These are phyloP conservation scores for Scaptomyza cyrtandrae DNA, from an alignment of 2,888 invertebrate genomes.

Conservation along the genomic window DNA sequence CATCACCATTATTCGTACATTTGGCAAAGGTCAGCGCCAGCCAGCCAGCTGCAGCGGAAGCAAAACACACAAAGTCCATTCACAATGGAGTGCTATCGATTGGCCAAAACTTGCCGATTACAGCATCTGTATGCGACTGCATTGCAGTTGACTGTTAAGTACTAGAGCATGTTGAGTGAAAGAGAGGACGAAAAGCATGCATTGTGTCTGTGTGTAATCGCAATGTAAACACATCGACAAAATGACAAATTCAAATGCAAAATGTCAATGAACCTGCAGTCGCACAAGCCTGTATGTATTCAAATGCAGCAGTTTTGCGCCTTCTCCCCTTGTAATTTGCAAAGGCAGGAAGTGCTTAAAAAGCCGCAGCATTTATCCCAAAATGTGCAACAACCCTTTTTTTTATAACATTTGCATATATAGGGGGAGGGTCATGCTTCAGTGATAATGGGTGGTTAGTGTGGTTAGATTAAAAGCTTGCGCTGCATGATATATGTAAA, in stretches of 20 bases:
- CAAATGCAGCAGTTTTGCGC: not conserved
- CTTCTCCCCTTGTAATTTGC: constrained; percentile 2
- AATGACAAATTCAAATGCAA: constrained; percentile 40
- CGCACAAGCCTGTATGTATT: constrained; percentile 3
- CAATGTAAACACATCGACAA: constrained; percentile 42
- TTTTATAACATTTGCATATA: constrained; percentile 8
- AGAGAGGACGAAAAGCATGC: constrained; percentile 3
- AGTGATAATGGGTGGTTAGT: constrained; percentile 49
- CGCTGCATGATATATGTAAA: constrained; percentile 25
- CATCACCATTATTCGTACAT: constrained; percentile 15
- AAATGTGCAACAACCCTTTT: constrained; percentile 48
- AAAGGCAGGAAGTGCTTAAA: constrained; percentile 35
- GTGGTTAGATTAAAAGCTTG: constrained; percentile 69
- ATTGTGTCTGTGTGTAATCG: constrained; percentile 21
- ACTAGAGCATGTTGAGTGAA: not conserved
- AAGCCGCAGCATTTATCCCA: constrained; percentile 47
- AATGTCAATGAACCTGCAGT: constrained; percentile 56
- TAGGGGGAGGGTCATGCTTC: constrained; percentile 26
- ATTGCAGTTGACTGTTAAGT: constrained; percentile 27
- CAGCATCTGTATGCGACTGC: constrained; percentile 34
- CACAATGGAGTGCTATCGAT: constrained; percentile 58
- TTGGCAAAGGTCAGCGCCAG: constrained; percentile 59
- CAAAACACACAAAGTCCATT: constrained; percentile 12
- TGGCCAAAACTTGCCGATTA: constrained; percentile 40
- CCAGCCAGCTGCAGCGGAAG: constrained; percentile 38